A percentile compares a stretch with the other conserved stretches of the same genome.
These are phyloP conservation scores for Numenius arquata DNA, from an alignment of 2,113 vertebrate genomes.

Conservation along the genomic window DNA sequence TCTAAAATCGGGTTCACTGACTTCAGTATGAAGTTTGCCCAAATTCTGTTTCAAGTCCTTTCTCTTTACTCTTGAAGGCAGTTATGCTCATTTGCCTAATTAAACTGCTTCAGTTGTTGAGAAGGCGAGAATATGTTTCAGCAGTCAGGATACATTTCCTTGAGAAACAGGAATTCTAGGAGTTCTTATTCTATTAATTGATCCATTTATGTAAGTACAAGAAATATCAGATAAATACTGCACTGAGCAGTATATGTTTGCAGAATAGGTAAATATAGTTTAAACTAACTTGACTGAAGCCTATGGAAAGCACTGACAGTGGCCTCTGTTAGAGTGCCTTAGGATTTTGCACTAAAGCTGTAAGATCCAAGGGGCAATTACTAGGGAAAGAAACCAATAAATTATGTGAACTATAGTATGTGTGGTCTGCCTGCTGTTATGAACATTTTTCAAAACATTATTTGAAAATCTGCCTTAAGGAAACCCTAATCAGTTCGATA, in stretches of 20 bases:
- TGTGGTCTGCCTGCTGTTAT: conserved; percentile 30
- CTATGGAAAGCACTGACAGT: neutral
- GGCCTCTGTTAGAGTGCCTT: neutral
- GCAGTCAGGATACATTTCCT: neutral
- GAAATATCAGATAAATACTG: neutral
- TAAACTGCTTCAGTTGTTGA: neutral
- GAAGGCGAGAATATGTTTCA: neutral
- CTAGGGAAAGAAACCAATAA: conserved; percentile 41
- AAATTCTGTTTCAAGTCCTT: neutral
- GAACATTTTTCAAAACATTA: conserved; percentile 38
- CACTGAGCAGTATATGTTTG: neutral
- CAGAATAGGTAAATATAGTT: neutral
- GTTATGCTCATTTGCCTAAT: neutral
- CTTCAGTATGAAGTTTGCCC: neutral
- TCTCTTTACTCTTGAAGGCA: neutral
- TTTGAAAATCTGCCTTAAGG: conserved; percentile 34
- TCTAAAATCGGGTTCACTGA: neutral
- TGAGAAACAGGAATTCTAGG: neutral
- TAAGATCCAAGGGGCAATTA: conserved; percentile 33
- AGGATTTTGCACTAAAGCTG: neutral
- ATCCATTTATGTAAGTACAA: neutral
- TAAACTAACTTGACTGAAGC: neutral
- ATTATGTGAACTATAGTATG: conserved; percentile 42
- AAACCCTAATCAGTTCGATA: neutral
- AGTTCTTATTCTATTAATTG: neutral